phyloP scores from a whole-genome alignment of 1,140 invertebrate genomes.

The Pissodes strobi region DNA sequence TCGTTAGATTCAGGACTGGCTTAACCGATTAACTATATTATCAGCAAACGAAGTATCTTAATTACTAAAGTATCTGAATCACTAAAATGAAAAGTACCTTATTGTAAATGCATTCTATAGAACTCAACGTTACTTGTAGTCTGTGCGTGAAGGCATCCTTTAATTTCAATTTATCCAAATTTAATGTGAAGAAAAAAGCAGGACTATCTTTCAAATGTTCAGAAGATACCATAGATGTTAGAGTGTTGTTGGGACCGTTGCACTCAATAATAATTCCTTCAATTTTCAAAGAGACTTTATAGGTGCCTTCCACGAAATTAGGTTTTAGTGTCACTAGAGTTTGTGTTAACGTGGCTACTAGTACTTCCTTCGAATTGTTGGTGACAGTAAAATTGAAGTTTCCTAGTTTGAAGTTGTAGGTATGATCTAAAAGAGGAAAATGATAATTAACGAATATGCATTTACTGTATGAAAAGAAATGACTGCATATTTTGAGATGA shows the following conservation, averaged over 20 bases:
- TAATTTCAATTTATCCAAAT: constrained; percentile 75
- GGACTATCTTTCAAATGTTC: constrained; percentile 59
- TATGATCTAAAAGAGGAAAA: constrained; percentile 70
- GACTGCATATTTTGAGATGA: no score
- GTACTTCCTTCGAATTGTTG: constrained; percentile 72
- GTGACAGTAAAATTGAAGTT: constrained; percentile 73
- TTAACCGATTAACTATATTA: no score
- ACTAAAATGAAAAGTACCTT: no score
- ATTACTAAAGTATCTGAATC: no score
- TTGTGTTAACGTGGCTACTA: constrained; percentile 75
- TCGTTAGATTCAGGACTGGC: background rate
- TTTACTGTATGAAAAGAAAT: no score
- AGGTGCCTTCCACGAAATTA: constrained; percentile 42
- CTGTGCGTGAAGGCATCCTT: constrained; percentile 71
- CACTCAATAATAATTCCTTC: constrained; percentile 82
- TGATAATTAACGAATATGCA: no score
- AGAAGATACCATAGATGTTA: constrained; percentile 66
- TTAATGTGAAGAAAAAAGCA: constrained; percentile 74
- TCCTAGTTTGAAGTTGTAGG: constrained; percentile 77
- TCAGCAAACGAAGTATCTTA: no score
- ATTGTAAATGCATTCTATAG: constrained; percentile 79
- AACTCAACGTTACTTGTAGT: constrained; percentile 69
- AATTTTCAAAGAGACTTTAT: constrained; percentile 54
- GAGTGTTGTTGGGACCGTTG: constrained; percentile 71
- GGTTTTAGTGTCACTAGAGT: constrained; percentile 50